Percentiles rank a stretch among this genome's conserved stretches.
Evolutionary conservation across 2,888 invertebrate genomes (phyloP).

Genomic region (Harpalus rubripes): DNA sequence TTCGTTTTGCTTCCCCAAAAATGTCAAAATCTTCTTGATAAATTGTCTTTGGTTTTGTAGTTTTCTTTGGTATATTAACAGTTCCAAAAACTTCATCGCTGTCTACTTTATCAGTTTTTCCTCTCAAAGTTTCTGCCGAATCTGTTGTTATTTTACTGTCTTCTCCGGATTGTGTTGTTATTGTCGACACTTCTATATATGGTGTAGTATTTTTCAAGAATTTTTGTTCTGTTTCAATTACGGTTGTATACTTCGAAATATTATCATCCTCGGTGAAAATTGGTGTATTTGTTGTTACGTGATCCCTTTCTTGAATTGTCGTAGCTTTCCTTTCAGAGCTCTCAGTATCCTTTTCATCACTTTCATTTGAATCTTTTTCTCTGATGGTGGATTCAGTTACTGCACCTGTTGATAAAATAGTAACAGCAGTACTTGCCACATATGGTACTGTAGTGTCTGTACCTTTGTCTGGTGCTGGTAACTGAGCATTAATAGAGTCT

Average conservation of each 20-base stretch:
- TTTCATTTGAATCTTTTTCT: conserved; percentile 29
- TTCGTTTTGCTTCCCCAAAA: conserved; percentile 60
- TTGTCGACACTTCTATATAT: conserved; percentile 21
- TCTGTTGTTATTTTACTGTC: conserved; percentile 49
- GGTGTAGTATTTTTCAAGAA: conserved; percentile 13
- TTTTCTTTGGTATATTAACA: conserved; percentile 43
- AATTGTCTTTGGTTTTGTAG: conserved; percentile 62
- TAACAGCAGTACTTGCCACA: conserved; percentile 70
- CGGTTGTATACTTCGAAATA: background rate
- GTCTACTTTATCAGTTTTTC: conserved; percentile 33
- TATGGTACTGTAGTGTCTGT: conserved; percentile 72
- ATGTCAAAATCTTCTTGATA: conserved; percentile 60
- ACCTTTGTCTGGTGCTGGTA: conserved; percentile 74
- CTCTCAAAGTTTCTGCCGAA: conserved; percentile 50
- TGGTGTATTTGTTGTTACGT: conserved; percentile 24
- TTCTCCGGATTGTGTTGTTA: conserved; percentile 36
- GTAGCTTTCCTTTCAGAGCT: conserved; percentile 46
- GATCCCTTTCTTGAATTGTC: conserved; percentile 35
- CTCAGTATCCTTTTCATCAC: conserved; percentile 32
- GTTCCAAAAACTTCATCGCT: conserved; percentile 67
- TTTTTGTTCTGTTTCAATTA: conserved; percentile 8
- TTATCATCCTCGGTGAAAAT: conserved; percentile 21
- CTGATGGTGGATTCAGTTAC: conserved; percentile 55
- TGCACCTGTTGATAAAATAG: conserved; percentile 70
- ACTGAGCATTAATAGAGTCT: conserved; percentile 74